These are phyloP conservation scores for Acanthurus lineatus DNA, from an alignment of 2,797 vertebrate species.

Conservation along the genomic window DNA sequence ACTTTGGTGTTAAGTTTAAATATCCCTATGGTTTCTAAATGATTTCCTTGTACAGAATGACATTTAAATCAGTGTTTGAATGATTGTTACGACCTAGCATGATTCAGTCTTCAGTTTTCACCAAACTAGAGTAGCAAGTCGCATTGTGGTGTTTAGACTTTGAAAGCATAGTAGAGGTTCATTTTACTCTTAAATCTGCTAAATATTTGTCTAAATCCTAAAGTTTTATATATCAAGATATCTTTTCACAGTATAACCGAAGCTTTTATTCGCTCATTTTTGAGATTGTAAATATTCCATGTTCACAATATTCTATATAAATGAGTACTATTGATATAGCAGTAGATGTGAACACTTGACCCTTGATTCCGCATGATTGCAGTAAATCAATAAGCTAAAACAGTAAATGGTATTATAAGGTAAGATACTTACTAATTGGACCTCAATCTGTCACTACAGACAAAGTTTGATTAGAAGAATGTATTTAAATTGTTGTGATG, in stretches of 20 bases:
- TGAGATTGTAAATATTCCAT: slow-evolving; percentile 96
- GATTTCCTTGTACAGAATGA: slow-evolving; percentile 85
- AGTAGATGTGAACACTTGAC: slow-evolving; percentile 90
- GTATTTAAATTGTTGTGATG: slow-evolving; percentile 63
- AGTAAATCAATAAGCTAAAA: slow-evolving; percentile 74
- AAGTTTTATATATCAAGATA: slow-evolving; percentile 86
- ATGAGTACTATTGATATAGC: slow-evolving; percentile 82
- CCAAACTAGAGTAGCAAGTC: slow-evolving; percentile 91
- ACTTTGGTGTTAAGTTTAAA: slow-evolving; percentile 75
- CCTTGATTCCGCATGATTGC: slow-evolving; percentile 72
- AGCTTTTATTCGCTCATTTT: slow-evolving; percentile 91
- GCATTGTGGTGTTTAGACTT: slow-evolving; percentile 91
- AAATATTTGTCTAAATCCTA: slow-evolving; percentile 89
- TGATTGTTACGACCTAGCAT: slow-evolving; percentile 88
- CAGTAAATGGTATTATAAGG: slow-evolving; percentile 72
- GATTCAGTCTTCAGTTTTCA: slow-evolving; percentile 87
- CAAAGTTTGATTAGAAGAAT: slow-evolving; percentile 50
- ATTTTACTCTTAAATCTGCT: slow-evolving; percentile 90
- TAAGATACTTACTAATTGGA: slow-evolving; percentile 65
- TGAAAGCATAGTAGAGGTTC: slow-evolving; percentile 87
- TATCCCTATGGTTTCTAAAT: slow-evolving; percentile 76
- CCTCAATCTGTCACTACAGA: slow-evolving; percentile 52
- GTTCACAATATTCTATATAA: slow-evolving; percentile 88
- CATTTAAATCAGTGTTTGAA: slow-evolving; percentile 82
- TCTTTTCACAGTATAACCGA: slow-evolving; percentile 90